Conservation (phyloP, 30 jellyfish, hydroid and myxozoan species). For the Cassiopea xamachana region DNA sequence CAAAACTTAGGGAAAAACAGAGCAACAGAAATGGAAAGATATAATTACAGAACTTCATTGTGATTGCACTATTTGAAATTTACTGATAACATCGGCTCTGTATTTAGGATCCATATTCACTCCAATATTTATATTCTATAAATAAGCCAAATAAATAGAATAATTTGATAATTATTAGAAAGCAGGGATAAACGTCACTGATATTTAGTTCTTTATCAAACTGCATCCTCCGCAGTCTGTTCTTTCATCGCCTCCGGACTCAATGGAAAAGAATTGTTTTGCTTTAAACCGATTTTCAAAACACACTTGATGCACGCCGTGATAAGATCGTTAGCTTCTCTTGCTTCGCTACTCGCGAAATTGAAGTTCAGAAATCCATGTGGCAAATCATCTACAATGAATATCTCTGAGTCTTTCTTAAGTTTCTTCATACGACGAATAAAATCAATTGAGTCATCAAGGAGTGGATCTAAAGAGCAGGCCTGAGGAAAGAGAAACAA, state of each 20-base stretch:
- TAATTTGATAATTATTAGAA: background rate
- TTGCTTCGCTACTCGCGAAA: constrained; percentile 92
- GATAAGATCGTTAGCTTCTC: constrained; percentile 90
- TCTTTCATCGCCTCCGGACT: constrained; percentile 54
- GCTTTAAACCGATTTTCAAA: constrained; percentile 76
- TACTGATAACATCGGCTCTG: too few relatives aligned
- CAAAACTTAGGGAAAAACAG: too few relatives aligned
- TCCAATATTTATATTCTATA: too few relatives aligned
- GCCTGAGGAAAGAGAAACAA: constrained; percentile 65
- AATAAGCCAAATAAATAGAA: background rate
- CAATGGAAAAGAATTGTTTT: constrained; percentile 69
- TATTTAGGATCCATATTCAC: too few relatives aligned
- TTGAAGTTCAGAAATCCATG: constrained; percentile 96
- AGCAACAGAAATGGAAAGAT: too few relatives aligned
- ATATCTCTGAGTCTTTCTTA: constrained; percentile 74
- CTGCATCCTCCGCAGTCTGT: background rate
- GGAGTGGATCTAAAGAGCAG: constrained; percentile 95
- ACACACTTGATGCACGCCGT: constrained; percentile 89
- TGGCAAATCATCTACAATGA: constrained; percentile 95
- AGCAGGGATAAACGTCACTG: too few relatives aligned
- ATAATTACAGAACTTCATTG: too few relatives aligned
- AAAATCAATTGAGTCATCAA: constrained; percentile 96
- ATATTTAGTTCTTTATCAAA: background rate
- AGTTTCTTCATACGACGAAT: constrained; percentile 69
- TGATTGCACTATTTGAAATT: too few relatives aligned